Conservation (phyloP, 2,797 vertebrate species). For the Geotria australis region DNA sequence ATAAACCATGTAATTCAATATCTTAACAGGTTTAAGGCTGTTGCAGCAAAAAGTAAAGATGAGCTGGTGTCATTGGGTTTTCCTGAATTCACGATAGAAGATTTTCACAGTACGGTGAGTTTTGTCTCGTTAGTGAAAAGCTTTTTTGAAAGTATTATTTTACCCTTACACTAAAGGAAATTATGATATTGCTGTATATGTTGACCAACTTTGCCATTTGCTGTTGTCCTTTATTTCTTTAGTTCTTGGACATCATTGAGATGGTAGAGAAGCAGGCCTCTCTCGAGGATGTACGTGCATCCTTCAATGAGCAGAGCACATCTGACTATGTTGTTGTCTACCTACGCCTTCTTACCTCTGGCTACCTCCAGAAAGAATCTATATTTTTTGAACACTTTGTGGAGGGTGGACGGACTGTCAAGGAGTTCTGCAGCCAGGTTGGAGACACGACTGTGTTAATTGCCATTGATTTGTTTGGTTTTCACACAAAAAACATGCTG, state of each 20-base stretch:
- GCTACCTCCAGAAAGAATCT: slow-evolving; percentile 54
- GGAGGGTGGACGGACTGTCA: slow-evolving; percentile 62
- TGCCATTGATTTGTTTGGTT: no score
- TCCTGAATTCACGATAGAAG: slow-evolving; percentile 73
- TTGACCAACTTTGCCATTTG: not conserved
- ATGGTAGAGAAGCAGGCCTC: slow-evolving; percentile 50
- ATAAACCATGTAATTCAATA: no score
- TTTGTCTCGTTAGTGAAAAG: not conserved
- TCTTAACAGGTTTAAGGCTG: slow-evolving; percentile 41
- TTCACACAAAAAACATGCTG: no score
- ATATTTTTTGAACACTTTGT: slow-evolving; percentile 67
- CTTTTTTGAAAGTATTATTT: no score
- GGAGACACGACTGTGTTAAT: not conserved
- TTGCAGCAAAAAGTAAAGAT: slow-evolving; percentile 57
- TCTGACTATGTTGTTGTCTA: slow-evolving; percentile 82
- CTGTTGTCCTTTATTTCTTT: not conserved
- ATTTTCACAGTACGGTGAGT: slow-evolving; percentile 74
- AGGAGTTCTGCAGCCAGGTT: slow-evolving; percentile 87
- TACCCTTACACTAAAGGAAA: no score
- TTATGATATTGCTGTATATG: no score
- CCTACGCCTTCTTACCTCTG: slow-evolving; percentile 62
- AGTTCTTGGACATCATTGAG: slow-evolving; percentile 90
- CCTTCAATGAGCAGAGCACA: slow-evolving; percentile 72
- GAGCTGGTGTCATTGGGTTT: slow-evolving; percentile 63
- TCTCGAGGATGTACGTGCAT: slow-evolving; percentile 33